Percentiles rank a stretch among this genome's conserved stretches.
phyloP scores from a whole-genome alignment of 2,888 invertebrate species.

The Hydraecia micacea region DNA sequence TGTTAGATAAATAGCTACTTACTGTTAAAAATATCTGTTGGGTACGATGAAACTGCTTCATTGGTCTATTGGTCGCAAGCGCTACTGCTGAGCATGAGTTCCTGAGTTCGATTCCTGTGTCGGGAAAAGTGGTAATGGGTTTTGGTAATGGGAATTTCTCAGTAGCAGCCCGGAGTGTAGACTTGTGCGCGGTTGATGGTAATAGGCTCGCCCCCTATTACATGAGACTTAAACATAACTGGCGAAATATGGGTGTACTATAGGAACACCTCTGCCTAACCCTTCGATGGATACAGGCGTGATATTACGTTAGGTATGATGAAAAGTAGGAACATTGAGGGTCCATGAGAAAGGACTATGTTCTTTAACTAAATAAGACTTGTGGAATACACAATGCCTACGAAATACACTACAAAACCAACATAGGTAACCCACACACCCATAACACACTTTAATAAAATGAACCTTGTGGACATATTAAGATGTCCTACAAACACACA shows the following conservation, averaged over 20 bases:
- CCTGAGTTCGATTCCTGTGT: background rate
- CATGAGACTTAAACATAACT: background rate
- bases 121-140: background rate
- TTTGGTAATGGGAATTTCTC: background rate
- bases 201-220: background rate
- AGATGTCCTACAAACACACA: slow-evolving; percentile 69
- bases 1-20: background rate
- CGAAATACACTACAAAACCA: background rate
- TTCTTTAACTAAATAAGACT: background rate
- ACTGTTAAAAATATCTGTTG: background rate
- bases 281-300: no score
- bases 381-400: background rate
- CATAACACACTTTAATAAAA: slow-evolving; percentile 43
- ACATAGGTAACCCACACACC: slow-evolving; percentile 5
- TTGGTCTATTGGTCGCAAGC: background rate
- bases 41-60: background rate
- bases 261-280: background rate
- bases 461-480: slow-evolving; percentile 71
- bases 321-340: background rate
- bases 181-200: background rate
- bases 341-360: background rate
- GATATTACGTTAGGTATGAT: no score
- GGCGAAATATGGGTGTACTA: background rate
- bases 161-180: no score
- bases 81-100: background rate